phyloP scores from a whole-genome alignment of 92 coral and sea anemone genomes.

The Porites evermanni region DNA sequence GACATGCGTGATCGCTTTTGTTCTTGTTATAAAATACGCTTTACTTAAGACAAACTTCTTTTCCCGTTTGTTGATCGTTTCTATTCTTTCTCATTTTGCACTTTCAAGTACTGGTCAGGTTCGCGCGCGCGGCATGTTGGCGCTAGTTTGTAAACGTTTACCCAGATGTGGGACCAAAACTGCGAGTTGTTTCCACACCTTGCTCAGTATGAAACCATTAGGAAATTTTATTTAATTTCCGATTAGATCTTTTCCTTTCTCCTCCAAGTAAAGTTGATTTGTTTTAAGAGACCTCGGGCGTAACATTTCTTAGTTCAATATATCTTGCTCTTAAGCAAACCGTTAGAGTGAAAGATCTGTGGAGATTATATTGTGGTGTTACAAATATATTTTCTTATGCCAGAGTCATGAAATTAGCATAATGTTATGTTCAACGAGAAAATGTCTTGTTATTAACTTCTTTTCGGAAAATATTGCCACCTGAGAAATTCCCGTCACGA shows the following conservation, averaged over 20 bases:
- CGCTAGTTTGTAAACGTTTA: constrained; percentile 23
- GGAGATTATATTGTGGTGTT: background rate
- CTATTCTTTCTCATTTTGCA: background rate
- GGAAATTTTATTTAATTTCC: constrained; percentile 25
- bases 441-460: background rate
- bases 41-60: constrained; percentile 4
- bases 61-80: constrained; percentile 4
- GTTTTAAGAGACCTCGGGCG: constrained; percentile 3
- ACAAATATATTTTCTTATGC: background rate
- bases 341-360: constrained; percentile 6
- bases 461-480: background rate
- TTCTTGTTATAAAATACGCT: constrained; percentile 4
- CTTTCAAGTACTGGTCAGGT: background rate
- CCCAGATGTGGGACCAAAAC: constrained; percentile 1
- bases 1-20: constrained; percentile 30
- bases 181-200: constrained; percentile 32
- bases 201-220: constrained; percentile 12
- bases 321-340: background rate
- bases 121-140: background rate
- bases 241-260: constrained; percentile 22
- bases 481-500: background rate
- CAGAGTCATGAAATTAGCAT: constrained; percentile 22
- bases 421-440: background rate
- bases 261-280: constrained; percentile 5
- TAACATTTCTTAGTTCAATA: background rate